Conservation (phyloP, 2,113 vertebrate genomes). For the Gadus chalcogrammus region DNA sequence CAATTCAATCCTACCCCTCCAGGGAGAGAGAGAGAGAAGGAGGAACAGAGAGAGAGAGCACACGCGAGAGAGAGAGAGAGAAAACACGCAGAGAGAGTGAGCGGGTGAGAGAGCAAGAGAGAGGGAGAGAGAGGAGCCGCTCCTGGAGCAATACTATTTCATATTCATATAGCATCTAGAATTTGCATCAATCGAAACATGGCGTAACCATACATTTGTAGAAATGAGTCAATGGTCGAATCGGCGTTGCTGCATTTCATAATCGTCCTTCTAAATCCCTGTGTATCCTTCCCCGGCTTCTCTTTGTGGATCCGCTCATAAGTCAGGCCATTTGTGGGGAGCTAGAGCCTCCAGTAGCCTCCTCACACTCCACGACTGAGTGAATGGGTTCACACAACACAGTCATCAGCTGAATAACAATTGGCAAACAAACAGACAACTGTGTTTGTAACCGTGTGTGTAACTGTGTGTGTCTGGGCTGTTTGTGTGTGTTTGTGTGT, state of each 20-base stretch:
- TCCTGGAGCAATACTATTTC: too few relatives aligned
- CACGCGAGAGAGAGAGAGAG: not conserved
- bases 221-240: too few relatives aligned
- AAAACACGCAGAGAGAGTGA: not conserved
- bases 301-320: constrained; percentile 36
- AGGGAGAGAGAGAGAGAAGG: not conserved
- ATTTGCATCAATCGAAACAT: too few relatives aligned
- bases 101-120: not conserved
- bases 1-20: too few relatives aligned
- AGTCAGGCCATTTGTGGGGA: constrained; percentile 51
- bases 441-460: not conserved
- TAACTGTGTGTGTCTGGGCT: not conserved
- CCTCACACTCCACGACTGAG: constrained; percentile 38
- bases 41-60: too few relatives aligned
- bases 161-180: too few relatives aligned
- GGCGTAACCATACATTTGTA: too few relatives aligned
- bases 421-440: constrained; percentile 3
- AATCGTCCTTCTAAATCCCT: constrained; percentile 32
- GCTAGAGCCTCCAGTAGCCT: constrained; percentile 39
- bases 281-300: not conserved
- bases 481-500: not conserved
- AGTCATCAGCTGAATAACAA: constrained; percentile 52
- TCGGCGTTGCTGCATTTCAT: too few relatives aligned
- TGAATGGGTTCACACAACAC: constrained; percentile 45
- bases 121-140: not conserved